Percentiles rank a stretch among this genome's conserved stretches.
Conservation (phyloP, 2,888 invertebrate genomes). For the Laothoe populi region DNA sequence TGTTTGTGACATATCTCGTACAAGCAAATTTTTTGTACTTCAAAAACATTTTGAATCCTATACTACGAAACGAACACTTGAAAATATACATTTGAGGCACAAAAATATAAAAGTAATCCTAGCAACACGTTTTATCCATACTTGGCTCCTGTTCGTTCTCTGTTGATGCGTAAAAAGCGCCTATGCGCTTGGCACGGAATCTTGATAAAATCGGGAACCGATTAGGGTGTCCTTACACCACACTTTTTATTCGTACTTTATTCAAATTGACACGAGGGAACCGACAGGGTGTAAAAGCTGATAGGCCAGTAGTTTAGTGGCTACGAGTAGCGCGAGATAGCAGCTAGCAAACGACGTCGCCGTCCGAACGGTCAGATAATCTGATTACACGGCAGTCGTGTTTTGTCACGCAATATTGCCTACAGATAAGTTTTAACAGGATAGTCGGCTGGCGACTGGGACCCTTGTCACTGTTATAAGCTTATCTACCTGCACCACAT, state of each 20-base stretch:
- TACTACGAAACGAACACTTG: neutral
- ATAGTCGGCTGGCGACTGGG: slow-evolving; percentile 42
- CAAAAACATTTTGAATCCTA: too few relatives aligned
- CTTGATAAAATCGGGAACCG: slow-evolving; percentile 66
- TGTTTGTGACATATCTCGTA: too few relatives aligned
- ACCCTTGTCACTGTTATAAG: slow-evolving; percentile 39
- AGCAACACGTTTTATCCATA: slow-evolving; percentile 42
- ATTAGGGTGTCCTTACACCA: slow-evolving; percentile 64
- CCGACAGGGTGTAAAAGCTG: slow-evolving; percentile 67
- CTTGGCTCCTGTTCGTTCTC: slow-evolving; percentile 48
- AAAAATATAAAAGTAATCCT: slow-evolving; percentile 17
- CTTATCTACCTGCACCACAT: slow-evolving; percentile 33
- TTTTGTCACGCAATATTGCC: slow-evolving; percentile 73
- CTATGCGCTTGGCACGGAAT: slow-evolving; percentile 54
- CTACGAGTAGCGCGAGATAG: slow-evolving; percentile 53
- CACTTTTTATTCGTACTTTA: slow-evolving; percentile 70
- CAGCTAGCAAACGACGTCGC: slow-evolving; percentile 45
- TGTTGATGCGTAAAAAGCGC: slow-evolving; percentile 59
- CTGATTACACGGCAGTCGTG: slow-evolving; percentile 65
- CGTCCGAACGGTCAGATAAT: slow-evolving; percentile 60
- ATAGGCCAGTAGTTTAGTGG: slow-evolving; percentile 67
- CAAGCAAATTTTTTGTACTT: too few relatives aligned
- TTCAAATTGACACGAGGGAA: slow-evolving; percentile 68
- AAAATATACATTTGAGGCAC: neutral
- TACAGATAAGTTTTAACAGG: slow-evolving; percentile 53